Evolutionary conservation across 2,113 vertebrate genomes (phyloP).

Genomic region (Heterocephalus glaber): DNA sequence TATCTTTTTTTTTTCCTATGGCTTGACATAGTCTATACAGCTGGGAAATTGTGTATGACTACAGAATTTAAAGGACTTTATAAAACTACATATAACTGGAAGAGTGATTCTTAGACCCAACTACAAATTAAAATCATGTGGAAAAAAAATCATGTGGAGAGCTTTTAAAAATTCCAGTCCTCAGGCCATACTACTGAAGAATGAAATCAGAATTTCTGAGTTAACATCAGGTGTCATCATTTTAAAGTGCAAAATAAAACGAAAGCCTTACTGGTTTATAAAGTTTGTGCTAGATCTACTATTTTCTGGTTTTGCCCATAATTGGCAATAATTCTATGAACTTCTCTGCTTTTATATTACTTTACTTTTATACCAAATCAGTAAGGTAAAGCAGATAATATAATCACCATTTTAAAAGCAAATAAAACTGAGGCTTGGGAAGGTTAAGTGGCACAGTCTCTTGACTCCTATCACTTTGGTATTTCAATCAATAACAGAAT

Average conservation of each 20-base stretch:
- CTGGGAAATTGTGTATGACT: background rate
- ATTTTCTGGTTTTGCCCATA: background rate
- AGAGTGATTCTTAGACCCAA: background rate
- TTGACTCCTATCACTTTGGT: conserved; percentile 45
- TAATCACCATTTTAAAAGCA: conserved; percentile 12
- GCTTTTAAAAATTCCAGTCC: background rate
- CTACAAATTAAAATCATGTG: background rate
- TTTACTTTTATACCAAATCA: background rate
- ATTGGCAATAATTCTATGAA: accelerated
- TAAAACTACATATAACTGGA: background rate
- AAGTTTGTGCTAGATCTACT: background rate
- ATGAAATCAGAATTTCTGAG: background rate
- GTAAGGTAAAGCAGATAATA: background rate
- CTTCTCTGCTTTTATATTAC: conserved; percentile 1
- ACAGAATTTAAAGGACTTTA: background rate
- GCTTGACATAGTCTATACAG: background rate
- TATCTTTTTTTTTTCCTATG: background rate
- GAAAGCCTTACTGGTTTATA: background rate
- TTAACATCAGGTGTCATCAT: background rate
- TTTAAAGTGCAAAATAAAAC: conserved; percentile 20
- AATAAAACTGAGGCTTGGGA: background rate
- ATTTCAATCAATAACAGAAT: conserved; percentile 51
- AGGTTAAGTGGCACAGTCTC: conserved; percentile 32
- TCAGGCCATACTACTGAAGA: background rate
- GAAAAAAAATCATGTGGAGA: background rate